Conservation (phyloP, 2,888 invertebrate genomes). For the Leuctra nigra region DNA sequence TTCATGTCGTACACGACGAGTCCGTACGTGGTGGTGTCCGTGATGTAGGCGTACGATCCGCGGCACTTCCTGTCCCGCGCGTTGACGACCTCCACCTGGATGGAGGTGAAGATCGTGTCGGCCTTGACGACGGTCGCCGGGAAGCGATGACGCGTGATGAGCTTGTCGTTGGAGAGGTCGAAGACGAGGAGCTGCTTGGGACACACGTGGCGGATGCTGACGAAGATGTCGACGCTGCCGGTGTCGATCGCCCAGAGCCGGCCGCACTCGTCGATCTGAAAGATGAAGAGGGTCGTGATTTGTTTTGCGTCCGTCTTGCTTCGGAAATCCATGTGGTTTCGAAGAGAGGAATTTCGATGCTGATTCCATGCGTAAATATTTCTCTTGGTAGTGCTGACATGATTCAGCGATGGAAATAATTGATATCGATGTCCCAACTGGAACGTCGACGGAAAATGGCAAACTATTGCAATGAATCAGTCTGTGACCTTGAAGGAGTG, state of each 20-base stretch:
- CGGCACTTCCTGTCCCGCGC: slow-evolving; percentile 48
- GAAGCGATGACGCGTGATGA: slow-evolving; percentile 31
- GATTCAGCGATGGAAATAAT: too few species aligned
- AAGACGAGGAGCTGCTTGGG: slow-evolving; percentile 68
- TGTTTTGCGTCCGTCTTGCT: too few species aligned
- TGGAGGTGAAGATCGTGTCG: slow-evolving; percentile 55
- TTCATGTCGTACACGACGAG: slow-evolving; percentile 57
- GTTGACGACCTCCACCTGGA: slow-evolving; percentile 65
- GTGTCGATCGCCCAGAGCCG: slow-evolving; percentile 68
- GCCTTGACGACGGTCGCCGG: slow-evolving; percentile 35
- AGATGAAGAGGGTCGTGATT: too few species aligned
- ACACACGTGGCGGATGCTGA: slow-evolving; percentile 44
- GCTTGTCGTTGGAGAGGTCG: slow-evolving; percentile 44
- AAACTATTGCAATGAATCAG: too few species aligned
- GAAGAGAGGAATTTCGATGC: too few species aligned
- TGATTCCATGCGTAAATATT: too few species aligned
- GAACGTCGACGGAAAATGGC: too few species aligned
- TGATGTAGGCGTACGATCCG: slow-evolving; percentile 59
- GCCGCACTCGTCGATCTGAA: slow-evolving; percentile 63
- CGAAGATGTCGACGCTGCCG: slow-evolving; percentile 41
- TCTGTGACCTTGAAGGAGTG: too few species aligned
- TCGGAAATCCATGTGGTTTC: too few species aligned
- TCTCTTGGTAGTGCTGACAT: too few species aligned
- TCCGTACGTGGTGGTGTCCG: slow-evolving; percentile 57
- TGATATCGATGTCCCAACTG: too few species aligned